Conservation (phyloP, 1,140 invertebrate genomes). For the Leptoteleia sp. region DNA sequence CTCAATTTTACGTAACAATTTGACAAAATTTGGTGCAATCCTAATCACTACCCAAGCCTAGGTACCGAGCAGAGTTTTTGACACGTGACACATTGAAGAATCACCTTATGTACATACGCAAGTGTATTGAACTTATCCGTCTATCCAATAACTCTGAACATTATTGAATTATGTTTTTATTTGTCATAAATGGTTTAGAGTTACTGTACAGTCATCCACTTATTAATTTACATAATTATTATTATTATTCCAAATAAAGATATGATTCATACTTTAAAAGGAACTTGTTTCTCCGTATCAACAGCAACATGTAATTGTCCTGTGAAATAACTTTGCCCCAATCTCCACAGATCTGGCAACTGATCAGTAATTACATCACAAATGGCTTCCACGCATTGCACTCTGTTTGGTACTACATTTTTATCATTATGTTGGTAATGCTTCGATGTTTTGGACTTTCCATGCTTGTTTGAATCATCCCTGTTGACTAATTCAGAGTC, state of each 20-base stretch:
- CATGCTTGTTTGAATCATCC: conserved; percentile 67
- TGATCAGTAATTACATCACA: conserved; percentile 86
- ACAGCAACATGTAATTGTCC: conserved; percentile 89
- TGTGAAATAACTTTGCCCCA: conserved; percentile 94
- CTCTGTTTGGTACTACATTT: conserved; percentile 80
- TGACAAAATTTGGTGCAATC: too few species aligned
- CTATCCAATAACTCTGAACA: too few species aligned
- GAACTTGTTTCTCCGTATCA: conserved; percentile 85
- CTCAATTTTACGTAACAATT: too few species aligned
- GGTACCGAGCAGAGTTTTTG: too few species aligned
- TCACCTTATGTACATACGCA: too few species aligned
- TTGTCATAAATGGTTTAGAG: neutral
- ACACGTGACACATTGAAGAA: too few species aligned
- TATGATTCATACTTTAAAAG: conserved; percentile 88
- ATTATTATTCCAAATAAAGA: too few species aligned
- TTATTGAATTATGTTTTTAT: too few species aligned
- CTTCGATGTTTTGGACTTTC: conserved; percentile 69
- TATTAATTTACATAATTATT: too few species aligned
- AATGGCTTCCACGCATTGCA: conserved; percentile 88
- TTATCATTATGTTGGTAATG: conserved; percentile 72
- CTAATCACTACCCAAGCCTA: too few species aligned
- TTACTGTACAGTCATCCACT: too few species aligned
- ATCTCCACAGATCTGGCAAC: conserved; percentile 93
- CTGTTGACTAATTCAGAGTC: conserved; percentile 65
- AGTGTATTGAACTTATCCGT: too few species aligned